These are phyloP conservation scores for Ceratothoa steindachneri DNA, from an alignment of 2,888 invertebrate species.

Conservation along the genomic window DNA sequence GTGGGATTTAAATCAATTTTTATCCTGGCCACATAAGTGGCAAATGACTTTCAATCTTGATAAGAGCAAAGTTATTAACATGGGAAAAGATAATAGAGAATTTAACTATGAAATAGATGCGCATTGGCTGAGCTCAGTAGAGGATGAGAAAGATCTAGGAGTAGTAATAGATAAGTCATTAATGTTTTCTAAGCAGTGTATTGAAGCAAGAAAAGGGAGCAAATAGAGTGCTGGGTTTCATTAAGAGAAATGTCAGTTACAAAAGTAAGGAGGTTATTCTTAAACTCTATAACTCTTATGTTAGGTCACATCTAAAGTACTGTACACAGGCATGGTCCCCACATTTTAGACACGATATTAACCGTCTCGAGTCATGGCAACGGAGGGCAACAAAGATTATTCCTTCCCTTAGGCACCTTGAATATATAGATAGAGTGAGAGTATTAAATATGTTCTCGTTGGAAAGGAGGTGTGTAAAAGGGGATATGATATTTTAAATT, in stretches of 20 bases:
- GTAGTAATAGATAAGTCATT: too few relatives aligned
- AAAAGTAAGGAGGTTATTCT: background rate
- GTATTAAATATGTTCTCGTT: background rate
- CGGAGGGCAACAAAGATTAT: background rate
- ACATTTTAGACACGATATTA: background rate
- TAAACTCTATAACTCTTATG: conserved; percentile 8
- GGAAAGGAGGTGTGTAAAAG: background rate
- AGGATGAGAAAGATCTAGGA: too few relatives aligned
- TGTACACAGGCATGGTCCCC: background rate
- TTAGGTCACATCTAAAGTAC: background rate
- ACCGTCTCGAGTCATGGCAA: background rate
- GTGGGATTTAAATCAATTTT: too few relatives aligned
- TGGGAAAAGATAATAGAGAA: too few relatives aligned
- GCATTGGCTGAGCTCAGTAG: too few relatives aligned
- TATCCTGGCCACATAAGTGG: too few relatives aligned
- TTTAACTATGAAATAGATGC: too few relatives aligned
- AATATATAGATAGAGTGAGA: background rate
- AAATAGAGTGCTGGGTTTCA: background rate
- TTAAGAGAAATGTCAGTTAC: conserved; percentile 11
- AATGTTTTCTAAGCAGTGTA: background rate
- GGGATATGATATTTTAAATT: background rate
- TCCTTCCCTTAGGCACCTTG: background rate
- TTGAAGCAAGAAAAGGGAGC: conserved; percentile 3
- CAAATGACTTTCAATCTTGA: too few relatives aligned
- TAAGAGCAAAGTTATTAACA: too few relatives aligned